Base-by-base conservation (phyloP, 2,113 vertebrate species). In the Hoplias malabaricus region DNA sequence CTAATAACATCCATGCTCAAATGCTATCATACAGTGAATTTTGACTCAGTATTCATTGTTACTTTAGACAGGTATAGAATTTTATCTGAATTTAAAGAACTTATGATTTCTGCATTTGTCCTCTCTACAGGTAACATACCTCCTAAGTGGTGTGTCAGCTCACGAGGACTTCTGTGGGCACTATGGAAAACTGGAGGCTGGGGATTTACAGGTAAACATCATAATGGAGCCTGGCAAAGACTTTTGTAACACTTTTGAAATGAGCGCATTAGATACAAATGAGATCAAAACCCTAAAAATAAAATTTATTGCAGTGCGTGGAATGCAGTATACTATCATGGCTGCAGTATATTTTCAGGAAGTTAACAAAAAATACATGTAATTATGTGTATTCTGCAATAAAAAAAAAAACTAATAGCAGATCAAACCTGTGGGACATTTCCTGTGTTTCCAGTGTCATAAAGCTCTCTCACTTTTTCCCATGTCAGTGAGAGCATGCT, bases 91-190 rank as follows among this genome's bases (percentile, higher is more conserved):
- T 27, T 23, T 6, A 19, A 9, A 36, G 8, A 5, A 21, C 2
- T 33, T 1, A 19, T 66, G 13, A 27, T 68, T 77, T 48, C 9
- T 6, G 8, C 61, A 4, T 70, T 38, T 27, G 14, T n/a, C 34
- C 5, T 46, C 13, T 75, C 13, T 67, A 50, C 79, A 92, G 88
- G 84, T 93, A 16, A 87, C 84, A 1, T 93, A 92, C 57, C 77
- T 86, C 72, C 62, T 91, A 54, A 87, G 89, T 63, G 94, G 90
- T 5, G 73, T 80, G 40, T 91, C 88, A 14, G 92, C 85, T 34
- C 91, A 93, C 77, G 91, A 96, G 86, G 92, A 93, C 86, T 94
- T 94, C 78, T 91, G 92, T 80, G 92, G 93, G n/a, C 89, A 90
- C 0, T 9, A 57, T 46, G 93, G 92, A 79, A 84, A 46, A 82